Evolutionary conservation across 2,888 invertebrate genomes (phyloP), one percentile per base, ranked within the genome.

Genomic region (Lasius platythorax): DNA sequence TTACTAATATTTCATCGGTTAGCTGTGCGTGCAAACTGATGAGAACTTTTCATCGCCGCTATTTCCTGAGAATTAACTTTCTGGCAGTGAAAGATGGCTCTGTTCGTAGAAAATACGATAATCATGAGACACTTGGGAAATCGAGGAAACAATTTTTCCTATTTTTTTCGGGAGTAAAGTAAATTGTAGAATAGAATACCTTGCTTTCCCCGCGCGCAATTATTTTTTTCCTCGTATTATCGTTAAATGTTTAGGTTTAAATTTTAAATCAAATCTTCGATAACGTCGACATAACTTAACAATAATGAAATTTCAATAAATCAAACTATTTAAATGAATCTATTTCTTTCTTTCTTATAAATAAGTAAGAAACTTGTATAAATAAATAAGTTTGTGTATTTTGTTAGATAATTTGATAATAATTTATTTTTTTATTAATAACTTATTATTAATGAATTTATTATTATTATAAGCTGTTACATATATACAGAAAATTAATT

Each of bases 111-210:
- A 89, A 86, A 85, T 85, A 84, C 89, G 87, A 82, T 86, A 85
- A 90, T 90, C 85, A 89, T 84, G 85, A 87, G 87, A 73, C 90
- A 73, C 90, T 81, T 90, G 90, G 90, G 89, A 90, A 90, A 90
- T 90, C 90, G 85, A 56, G 85, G 82, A 89, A 90, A 90, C 89
- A 87, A 89, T 89, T 53, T 87, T 84, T 76, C 58, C 63, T 81
- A 15, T 33, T 70, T 83, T 84, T 85, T 74, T 66, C 56, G 58
- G 8, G 64, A 73, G 70, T 56, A 81, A 83, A 86, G 87, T 73
- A 72, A 83, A 89, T 86, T 73, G 58, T 61, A 58, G n/a, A 56
- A 67, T 30, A 30, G 30, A 40, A 68, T 30, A 43, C 33, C 2
- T 15, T 30, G 8, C 18, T 61, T 15, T 61, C 15, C 15, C 5